phyloP scores from a whole-genome alignment of 2,113 vertebrate species.

The Prionailurus viverrinus region DNA sequence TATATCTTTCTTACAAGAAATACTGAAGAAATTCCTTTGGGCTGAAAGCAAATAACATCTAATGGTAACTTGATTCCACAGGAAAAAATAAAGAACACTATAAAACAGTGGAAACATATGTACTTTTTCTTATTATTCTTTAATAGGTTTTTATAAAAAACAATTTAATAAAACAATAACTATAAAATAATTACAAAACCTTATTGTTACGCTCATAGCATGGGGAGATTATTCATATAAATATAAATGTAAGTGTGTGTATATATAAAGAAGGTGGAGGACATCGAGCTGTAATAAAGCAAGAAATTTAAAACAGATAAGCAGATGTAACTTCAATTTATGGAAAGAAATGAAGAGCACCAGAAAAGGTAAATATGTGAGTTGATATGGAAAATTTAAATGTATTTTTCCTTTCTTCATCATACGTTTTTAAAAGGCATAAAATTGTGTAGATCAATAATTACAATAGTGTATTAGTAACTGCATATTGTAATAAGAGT shows the following conservation, averaged over 20 bases:
- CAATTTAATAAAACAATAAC: background rate
- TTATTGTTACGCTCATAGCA: background rate
- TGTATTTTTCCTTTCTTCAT: background rate
- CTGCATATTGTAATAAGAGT: background rate
- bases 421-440: background rate
- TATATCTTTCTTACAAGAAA: background rate
- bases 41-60: background rate
- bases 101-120: background rate
- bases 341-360: background rate
- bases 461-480: background rate
- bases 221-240: background rate
- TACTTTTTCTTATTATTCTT: background rate
- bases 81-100: background rate
- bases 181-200: background rate
- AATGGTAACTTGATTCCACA: background rate
- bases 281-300: background rate
- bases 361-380: background rate
- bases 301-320: conserved; percentile 6
- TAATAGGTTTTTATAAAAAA: background rate
- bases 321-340: background rate
- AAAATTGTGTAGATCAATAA: background rate
- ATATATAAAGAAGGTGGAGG: background rate
- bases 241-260: background rate
- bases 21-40: background rate
- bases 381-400: background rate